These are phyloP conservation scores for Epizoanthus scotinus DNA, from an alignment of 92 coral and sea anemone genomes.

Conservation along the genomic window DNA sequence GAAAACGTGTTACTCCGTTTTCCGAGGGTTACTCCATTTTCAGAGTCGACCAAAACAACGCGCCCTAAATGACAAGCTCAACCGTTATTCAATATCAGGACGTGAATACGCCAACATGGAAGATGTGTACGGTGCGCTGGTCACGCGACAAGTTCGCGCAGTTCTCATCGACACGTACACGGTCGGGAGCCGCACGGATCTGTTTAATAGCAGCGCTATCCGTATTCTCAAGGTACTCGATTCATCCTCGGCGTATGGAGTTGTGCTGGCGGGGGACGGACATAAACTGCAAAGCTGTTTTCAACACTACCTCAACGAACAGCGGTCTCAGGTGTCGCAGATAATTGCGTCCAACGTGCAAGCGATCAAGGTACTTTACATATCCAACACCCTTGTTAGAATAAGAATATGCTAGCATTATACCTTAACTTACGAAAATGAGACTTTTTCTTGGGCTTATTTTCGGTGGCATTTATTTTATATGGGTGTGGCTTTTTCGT, in stretches of 20 bases:
- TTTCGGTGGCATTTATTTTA: too few species aligned
- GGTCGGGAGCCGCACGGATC: slow-evolving; percentile 82
- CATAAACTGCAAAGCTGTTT: slow-evolving; percentile 88
- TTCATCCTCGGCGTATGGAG: slow-evolving; percentile 90
- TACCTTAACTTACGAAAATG: too few species aligned
- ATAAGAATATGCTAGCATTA: too few species aligned
- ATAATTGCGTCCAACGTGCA: slow-evolving; percentile 73
- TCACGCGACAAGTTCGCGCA: slow-evolving; percentile 76
- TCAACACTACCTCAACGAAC: slow-evolving; percentile 72
- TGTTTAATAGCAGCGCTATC: slow-evolving; percentile 71
- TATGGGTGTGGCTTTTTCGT: not conserved
- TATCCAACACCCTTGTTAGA: not conserved
- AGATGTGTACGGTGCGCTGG: slow-evolving; percentile 77
- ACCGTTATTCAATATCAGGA: slow-evolving; percentile 37
- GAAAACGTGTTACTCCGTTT: too few species aligned
- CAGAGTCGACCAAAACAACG: too few species aligned
- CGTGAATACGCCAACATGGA: slow-evolving; percentile 79
- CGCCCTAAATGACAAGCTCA: too few species aligned
- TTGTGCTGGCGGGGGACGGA: slow-evolving; percentile 88
- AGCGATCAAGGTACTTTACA: slow-evolving; percentile 65
- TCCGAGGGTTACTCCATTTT: too few species aligned
- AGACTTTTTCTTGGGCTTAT: too few species aligned
- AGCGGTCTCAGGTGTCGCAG: slow-evolving; percentile 75
- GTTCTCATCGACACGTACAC: slow-evolving; percentile 89
- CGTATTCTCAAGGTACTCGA: slow-evolving; percentile 81